Evolutionary conservation across 2,113 vertebrate species (phyloP), one percentile per base, ranked within the genome.

Genomic region (Microcebus lehilahytsara): DNA sequence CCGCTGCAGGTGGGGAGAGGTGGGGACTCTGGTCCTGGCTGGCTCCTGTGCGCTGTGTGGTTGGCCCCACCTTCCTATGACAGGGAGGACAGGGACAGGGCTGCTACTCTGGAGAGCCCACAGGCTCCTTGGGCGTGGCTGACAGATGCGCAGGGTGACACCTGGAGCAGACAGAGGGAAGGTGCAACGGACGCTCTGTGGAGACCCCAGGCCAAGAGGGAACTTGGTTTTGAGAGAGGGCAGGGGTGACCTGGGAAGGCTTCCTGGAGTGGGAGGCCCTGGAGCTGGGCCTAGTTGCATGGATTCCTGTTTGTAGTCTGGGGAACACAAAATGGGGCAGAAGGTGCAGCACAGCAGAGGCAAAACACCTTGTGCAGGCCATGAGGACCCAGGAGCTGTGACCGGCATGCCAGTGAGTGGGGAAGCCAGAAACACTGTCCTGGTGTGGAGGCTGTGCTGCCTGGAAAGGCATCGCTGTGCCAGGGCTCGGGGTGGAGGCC

Each of bases 301-400:
- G 1, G 67, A 19, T 49, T 40, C 32, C 71, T 69, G 3, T 2
- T 10, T 14, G 42, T 9, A 9, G 9, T 34, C 62, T 5, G 22
- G 53, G 30, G 66, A 46, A 75, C 25, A 40, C 32, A 14, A 51
- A 17, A 4, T 4, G 0, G 0, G 16, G 16, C 27, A 12, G 16
- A 51, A 27, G 27, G 42, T 27, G 5, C 46, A 40, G 78, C 22
- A 5, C 4, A 17, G 40, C 19, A 3, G 88, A 79, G 32, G 34
- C 32, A n/a, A 62, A 51, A 11, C 0, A 2, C 46, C 9, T 1
- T 49, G 69, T 10, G n/a, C 6, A 5, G 5, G 53, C 20, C 17
- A 14, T 17, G 37, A 62, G 89, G 34, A 22, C 9, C 5, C 30
- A 6, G 77, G 64, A 49, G 42, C 11, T 34, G 32, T 0, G 16